Evolutionary conservation across 2,888 invertebrate genomes (phyloP), one percentile per base, ranked within the genome.

Genomic region (Anorthoa munda): DNA sequence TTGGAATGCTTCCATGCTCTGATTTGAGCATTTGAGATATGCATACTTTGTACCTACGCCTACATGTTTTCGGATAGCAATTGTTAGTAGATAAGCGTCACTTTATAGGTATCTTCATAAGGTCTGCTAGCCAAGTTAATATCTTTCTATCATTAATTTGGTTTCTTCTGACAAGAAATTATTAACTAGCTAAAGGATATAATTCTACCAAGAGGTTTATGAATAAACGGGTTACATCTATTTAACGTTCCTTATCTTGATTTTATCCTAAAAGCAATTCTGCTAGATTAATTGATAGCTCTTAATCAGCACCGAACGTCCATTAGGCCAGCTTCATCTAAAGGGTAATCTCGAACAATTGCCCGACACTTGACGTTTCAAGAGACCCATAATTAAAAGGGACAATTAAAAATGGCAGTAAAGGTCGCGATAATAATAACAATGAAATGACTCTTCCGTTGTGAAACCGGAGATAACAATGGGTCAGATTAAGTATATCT

Each of bases 401-500:
- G 66, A 85, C 89, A 89, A 92, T 92, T 90, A 91, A 89, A 93
- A 91, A 91, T 88, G 87, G 89, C 88, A 87, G 88, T 77, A 79
- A 84, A 84, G 84, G 81, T 82, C 77, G 85, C 84, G 73, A 89
- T 91, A 84, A 91, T 90, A 90, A 91, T 90, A 92, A 93, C 90
- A 91, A 91, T 91, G 89, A 92, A 85, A 88, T 76, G 79, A 84
- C 70, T 82, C 77, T 81, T 78, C 78, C 83, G 84, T 85, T 85
- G 86, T 87, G 83, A 82, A 82, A 81, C 81, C 68, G 81, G 78
- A 87, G 90, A 91, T 91, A 91, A 88, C 89, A 87, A 83, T 72
- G 90, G 89, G 87, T 90, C 90, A 90, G 91, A 93, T 93, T 92
- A 91, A 91, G 87, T 87, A 90, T 91, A 91, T 92, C 90, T 92